These are phyloP conservation scores for Micromussa lordhowensis DNA, from an alignment of 92 coral and sea anemone species.

Conservation along the genomic window DNA sequence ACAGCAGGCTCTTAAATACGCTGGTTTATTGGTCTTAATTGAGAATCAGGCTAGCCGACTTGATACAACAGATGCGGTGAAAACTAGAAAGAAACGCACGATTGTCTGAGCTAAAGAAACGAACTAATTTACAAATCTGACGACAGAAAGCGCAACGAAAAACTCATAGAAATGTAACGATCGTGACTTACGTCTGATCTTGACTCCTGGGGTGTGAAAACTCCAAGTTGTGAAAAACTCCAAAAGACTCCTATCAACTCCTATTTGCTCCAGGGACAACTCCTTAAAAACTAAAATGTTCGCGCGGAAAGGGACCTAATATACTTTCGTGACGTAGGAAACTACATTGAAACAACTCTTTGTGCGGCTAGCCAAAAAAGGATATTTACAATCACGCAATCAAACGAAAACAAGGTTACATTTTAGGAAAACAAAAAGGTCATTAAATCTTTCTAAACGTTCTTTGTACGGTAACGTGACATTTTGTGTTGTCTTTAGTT, in stretches of 20 bases:
- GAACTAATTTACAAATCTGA: neutral
- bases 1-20: slow-evolving; percentile 23
- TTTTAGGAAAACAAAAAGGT: slow-evolving; percentile 13
- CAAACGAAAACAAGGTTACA: neutral
- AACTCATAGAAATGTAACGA: neutral
- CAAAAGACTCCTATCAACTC: slow-evolving; percentile 11
- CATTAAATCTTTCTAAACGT: neutral
- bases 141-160: neutral
- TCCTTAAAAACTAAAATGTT: neutral
- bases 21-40: slow-evolving; percentile 6
- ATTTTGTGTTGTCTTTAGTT: no score
- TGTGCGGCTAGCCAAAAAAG: slow-evolving; percentile 24
- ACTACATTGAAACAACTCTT: neutral
- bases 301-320: neutral
- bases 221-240: slow-evolving; percentile 6
- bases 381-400: neutral
- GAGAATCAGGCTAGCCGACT: slow-evolving; percentile 30
- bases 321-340: slow-evolving; percentile 3
- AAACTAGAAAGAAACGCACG: slow-evolving; percentile 25
- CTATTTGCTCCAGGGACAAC: slow-evolving; percentile 9
- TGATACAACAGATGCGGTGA: slow-evolving; percentile 26
- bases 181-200: slow-evolving; percentile 7
- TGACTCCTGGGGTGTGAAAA: slow-evolving; percentile 4
- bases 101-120: neutral
- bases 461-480: slow-evolving; percentile 10